phyloP scores from a whole-genome alignment of 2,888 invertebrate genomes.

The Homarus gammarus region DNA sequence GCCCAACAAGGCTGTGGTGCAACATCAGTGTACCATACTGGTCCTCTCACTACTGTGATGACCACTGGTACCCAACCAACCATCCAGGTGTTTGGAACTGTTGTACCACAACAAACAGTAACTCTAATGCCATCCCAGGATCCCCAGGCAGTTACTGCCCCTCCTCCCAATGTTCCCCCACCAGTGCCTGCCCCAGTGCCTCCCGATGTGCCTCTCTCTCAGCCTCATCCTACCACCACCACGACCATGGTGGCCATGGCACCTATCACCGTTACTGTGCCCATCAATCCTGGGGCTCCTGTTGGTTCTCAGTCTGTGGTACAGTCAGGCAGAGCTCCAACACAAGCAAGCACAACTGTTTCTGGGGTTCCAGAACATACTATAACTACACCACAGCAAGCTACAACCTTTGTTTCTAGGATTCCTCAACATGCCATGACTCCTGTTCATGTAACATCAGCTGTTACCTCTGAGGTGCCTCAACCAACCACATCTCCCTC shows the following conservation, averaged over 20 bases:
- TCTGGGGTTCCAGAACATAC: conserved; percentile 52
- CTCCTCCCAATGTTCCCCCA: conserved; percentile 64
- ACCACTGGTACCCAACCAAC: conserved; percentile 64
- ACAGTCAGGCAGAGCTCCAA: conserved; percentile 29
- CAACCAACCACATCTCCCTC: conserved; percentile 16
- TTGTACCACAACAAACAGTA: conserved; percentile 61
- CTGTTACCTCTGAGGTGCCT: conserved; percentile 22
- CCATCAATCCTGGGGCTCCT: conserved; percentile 45
- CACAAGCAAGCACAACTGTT: conserved; percentile 51
- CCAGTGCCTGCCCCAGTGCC: conserved; percentile 73
- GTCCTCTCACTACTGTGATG: conserved; percentile 66
- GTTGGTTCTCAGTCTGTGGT: conserved; percentile 28
- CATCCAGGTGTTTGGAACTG: conserved; percentile 67
- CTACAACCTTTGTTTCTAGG: conserved; percentile 41
- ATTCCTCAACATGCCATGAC: conserved; percentile 33
- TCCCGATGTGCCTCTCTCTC: conserved; percentile 70
- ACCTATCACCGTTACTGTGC: conserved; percentile 59
- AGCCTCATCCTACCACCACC: conserved; percentile 60
- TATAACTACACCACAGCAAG: conserved; percentile 30
- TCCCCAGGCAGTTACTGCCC: conserved; percentile 60
- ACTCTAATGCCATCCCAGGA: conserved; percentile 62
- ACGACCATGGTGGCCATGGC: conserved; percentile 61
- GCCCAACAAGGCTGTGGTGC: conserved; percentile 52
- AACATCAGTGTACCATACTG: conserved; percentile 50
- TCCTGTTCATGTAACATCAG: conserved; percentile 40